Evolutionary conservation across 1,140 invertebrate genomes (phyloP), one percentile per base, ranked within the genome.

Genomic region (Euschistus heros): DNA sequence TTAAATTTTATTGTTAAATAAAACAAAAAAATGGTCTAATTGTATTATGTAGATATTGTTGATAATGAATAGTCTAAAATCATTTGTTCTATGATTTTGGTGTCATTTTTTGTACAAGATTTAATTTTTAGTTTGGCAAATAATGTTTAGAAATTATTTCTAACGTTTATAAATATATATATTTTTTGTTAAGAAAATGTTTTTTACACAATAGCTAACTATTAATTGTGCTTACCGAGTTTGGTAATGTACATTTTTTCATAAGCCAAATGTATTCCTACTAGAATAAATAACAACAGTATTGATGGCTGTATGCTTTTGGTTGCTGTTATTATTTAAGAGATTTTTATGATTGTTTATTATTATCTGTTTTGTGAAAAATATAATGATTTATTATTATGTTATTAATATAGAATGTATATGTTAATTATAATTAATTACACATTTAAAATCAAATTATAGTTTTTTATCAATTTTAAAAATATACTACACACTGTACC

Each of bases 301-400:
- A 59, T 59, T 59, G 30, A 59, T 27, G 55, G 55, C 55, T 59
- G 55, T 59, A 22, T 59, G 24, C 18, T 59, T 59, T 59, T 59
- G 33, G 55, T 59, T 59, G 22, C 30, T 27, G 30, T 59, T 59
- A 59, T 59, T 26, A n/a, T 59, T 59, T 59, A 50, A 50, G 47
- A 50, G 47, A 50, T 18, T 50, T 50, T 50, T 50, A 22, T 50
- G 22, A 20, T 50, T 50, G 22, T 20, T 22, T 50, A 22, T 20
- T 50, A 50, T 50, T 20, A 50, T 22, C 10, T 6, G n/a, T 50
- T 50, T 18, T 50, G 15, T 47, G 22, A 14, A 50, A n/a, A 50
- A 22, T 18, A 50, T 18, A 20, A 20, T 50, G 2, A 18, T 50
- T 50, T 50, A 50, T 6, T 20, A 50, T 37, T 37, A 50, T 50